A percentile compares a stretch with the other conserved stretches of the same genome.
These are phyloP conservation scores for Nephrotoma guestfalica DNA, from an alignment of 2,888 invertebrate genomes.

Conservation along the genomic window DNA sequence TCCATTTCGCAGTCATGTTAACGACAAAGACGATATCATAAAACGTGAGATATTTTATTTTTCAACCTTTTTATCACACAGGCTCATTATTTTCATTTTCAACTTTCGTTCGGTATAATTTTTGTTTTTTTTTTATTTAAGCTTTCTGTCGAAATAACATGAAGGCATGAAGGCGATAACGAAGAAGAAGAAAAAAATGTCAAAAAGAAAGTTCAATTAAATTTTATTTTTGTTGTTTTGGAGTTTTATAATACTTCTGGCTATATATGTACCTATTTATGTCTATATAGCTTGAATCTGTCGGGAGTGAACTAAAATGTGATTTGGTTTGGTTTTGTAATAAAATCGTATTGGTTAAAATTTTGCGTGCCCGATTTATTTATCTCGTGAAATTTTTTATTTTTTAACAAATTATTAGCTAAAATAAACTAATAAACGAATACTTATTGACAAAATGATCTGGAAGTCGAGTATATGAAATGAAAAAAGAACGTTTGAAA, in stretches of 20 bases:
- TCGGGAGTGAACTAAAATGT: no score
- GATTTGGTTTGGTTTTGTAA: no score
- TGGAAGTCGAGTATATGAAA: no score
- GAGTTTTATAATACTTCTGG: not conserved
- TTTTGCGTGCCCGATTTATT: no score
- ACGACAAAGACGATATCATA: not conserved
- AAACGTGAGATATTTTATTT: not conserved
- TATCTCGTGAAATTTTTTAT: no score
- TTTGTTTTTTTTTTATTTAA: not conserved
- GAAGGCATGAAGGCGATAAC: not conserved
- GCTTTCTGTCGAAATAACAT: not conserved
- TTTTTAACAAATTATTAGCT: no score
- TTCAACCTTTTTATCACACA: not conserved
- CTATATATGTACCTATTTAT: no score
- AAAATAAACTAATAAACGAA: no score
- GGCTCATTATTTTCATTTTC: not conserved
- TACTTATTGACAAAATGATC: no score
- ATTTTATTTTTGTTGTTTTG: not conserved
- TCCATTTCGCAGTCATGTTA: not conserved
- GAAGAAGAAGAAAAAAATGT: not conserved
- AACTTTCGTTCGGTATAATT: not conserved
- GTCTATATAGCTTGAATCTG: no score
- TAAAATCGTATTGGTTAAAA: no score
- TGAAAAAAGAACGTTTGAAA: no score
- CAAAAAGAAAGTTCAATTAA: not conserved